Evolutionary conservation across 1,140 invertebrate genomes (phyloP).

Genomic region (Lordiphosa clarofinis): DNA sequence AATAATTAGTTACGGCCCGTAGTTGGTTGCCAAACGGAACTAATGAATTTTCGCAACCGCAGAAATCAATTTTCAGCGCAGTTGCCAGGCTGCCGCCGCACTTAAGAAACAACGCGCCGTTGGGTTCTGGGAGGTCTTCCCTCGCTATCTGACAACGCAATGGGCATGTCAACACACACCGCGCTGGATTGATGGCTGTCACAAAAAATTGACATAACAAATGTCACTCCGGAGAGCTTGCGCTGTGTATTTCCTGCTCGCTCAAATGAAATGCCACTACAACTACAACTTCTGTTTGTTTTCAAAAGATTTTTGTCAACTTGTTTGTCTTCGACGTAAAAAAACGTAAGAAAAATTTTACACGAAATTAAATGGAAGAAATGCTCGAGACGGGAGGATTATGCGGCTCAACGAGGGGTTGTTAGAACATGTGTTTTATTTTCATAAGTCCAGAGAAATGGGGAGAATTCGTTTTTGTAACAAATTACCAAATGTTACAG

Average conservation of each 20-base stretch:
- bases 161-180: constrained; percentile 45
- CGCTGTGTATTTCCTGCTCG: constrained; percentile 24
- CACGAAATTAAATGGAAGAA: constrained; percentile 26
- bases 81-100: constrained; percentile 41
- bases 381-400: constrained; percentile 17
- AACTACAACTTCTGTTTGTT: constrained; percentile 49
- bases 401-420: constrained; percentile 37
- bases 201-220: constrained; percentile 72
- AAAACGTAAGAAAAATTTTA: constrained; percentile 22
- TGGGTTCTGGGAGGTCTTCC: constrained; percentile 40
- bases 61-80: constrained; percentile 59
- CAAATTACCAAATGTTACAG: constrained; percentile 63
- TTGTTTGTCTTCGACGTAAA: constrained; percentile 41
- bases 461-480: constrained; percentile 30
- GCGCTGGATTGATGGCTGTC: constrained; percentile 69
- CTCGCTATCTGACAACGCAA: constrained; percentile 21
- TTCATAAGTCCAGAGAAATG: not conserved
- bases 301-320: constrained; percentile 69
- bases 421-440: constrained; percentile 52
- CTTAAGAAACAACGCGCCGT: constrained; percentile 22
- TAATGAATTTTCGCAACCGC: constrained; percentile 58
- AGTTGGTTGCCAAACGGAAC: constrained; percentile 37
- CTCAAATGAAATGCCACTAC: constrained; percentile 23
- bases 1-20: constrained; percentile 46
- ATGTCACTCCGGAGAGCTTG: constrained; percentile 48